A percentile compares a stretch with the other conserved stretches of the same genome.
These are phyloP conservation scores for Drosophila sechellia DNA, from an alignment of 1,140 invertebrate species.

Conservation along the genomic window DNA sequence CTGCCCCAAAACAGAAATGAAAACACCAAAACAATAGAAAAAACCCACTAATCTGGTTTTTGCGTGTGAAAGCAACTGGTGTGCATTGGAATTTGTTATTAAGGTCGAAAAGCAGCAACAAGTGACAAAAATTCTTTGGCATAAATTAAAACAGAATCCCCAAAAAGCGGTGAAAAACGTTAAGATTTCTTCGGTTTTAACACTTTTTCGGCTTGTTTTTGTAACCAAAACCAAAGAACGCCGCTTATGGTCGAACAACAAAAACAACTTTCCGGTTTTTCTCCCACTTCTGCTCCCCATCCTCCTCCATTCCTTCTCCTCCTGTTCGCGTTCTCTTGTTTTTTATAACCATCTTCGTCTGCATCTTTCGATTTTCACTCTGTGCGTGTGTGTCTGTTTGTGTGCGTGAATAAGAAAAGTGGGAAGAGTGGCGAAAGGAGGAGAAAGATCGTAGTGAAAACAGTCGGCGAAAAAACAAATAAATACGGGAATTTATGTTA, in stretches of 20 bases:
- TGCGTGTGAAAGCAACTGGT: constrained; percentile 18
- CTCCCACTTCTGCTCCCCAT: constrained; percentile 42
- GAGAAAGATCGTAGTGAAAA: constrained; percentile 62
- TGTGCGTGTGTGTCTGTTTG: constrained; percentile 6
- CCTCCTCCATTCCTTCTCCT: constrained; percentile 37
- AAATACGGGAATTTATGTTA: constrained; percentile 46
- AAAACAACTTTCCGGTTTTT: constrained; percentile 78
- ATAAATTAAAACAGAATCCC: constrained; percentile 62
- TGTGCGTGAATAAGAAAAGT: constrained; percentile 16
- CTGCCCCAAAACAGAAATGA: constrained; percentile 57
- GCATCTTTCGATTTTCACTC: constrained; percentile 24
- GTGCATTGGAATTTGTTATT: constrained; percentile 79
- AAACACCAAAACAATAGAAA: constrained; percentile 7
- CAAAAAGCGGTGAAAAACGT: constrained; percentile 28
- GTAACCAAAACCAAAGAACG: constrained; percentile 44
- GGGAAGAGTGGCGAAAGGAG: constrained; percentile 19
- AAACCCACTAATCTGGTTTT: constrained; percentile 43
- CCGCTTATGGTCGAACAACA: constrained; percentile 60
- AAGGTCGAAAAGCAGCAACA: constrained; percentile 70
- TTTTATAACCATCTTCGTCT: constrained; percentile 70
- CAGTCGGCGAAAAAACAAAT: constrained; percentile 49
- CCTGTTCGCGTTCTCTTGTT: constrained; percentile 55
- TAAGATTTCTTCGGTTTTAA: constrained; percentile 43
- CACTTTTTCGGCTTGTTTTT: constrained; percentile 39
- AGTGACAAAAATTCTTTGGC: constrained; percentile 69